Evolutionary conservation across 2,888 invertebrate genomes (phyloP).

Genomic region (Euzophera pinguis): DNA sequence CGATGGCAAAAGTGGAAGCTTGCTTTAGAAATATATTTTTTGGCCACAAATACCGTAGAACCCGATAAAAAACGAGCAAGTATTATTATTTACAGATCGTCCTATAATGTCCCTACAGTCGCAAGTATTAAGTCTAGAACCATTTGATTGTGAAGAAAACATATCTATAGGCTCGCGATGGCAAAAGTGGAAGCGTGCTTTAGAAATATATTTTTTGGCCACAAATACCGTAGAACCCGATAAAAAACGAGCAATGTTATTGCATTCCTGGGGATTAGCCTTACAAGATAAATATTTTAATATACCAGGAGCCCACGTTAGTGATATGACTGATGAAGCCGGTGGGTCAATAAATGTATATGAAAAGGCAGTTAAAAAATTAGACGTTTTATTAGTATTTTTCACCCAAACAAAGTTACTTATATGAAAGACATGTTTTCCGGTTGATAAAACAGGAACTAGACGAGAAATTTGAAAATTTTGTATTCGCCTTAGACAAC

Average conservation of each 20-base stretch:
- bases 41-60: background rate
- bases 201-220: background rate
- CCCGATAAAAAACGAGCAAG: background rate
- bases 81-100: too few relatives aligned
- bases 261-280: background rate
- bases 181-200: constrained; percentile 1
- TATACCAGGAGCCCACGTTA: background rate
- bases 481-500: constrained; percentile 20
- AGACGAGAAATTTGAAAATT: constrained; percentile 26
- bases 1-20: constrained; percentile 1
- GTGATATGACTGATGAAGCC: background rate
- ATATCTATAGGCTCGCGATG: background rate
- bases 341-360: background rate
- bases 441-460: constrained; percentile 17
- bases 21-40: background rate
- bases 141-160: background rate
- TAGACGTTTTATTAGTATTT: constrained; percentile 4
- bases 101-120: too few relatives aligned
- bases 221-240: background rate
- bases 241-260: background rate
- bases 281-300: constrained; percentile 2
- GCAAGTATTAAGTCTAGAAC: too few relatives aligned
- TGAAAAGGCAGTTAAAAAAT: background rate
- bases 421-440: constrained; percentile 10
- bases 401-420: constrained; percentile 9